Base-by-base conservation (phyloP, 2,797 vertebrate genomes). In the Pachyuromys duprasi region DNA sequence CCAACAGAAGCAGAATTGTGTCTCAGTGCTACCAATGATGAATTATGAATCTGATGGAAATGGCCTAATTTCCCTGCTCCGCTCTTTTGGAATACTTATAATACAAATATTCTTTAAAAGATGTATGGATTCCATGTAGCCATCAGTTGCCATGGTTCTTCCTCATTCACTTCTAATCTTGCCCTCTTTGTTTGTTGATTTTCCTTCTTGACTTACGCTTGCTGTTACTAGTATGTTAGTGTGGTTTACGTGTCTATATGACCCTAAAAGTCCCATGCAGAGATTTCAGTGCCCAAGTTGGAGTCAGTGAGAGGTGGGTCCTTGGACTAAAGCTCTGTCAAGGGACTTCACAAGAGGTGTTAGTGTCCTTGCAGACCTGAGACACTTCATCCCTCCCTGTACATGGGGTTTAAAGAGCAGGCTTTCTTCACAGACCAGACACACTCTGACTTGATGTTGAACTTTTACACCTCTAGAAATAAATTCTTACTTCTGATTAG, bases 311-410 rank as follows among this genome's bases (percentile, higher is more conserved):
- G 62, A 69, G 22, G 13, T 62, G 15, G 8, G 39, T 3, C 11
- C 14, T 70, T 53, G 78, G 36, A 28, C 9, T 22, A 8, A 42
- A 36, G 36, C 36, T 63, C 45, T 26, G 24, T 90, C 74, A 67
- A 49, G 49, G 36, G 31, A 3, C 36, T 14, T 74, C 22, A 9
- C 28, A 33, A 67, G 62, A 42, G 22, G 12, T 5, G 2, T 31
- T 42, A 26, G 5, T 24, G 2, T 2, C 13, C 72, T 72, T 26
- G 5, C 1, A 13, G 39, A 12, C 8, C 24, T 22, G 9, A 20
- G 24, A 6, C 2, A 17, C 2, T 14, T 36, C 9, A 24, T 7
- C 5, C 0, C 2, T 75, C 84, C 69, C 13, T 28, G 3, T 3
- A 6, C 24, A 4, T 13, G 57, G 22, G 13, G 36, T 39, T 55